These are phyloP conservation scores for Cranoglanis bouderius DNA, from an alignment of 2,113 vertebrate species.

Conservation along the genomic window DNA sequence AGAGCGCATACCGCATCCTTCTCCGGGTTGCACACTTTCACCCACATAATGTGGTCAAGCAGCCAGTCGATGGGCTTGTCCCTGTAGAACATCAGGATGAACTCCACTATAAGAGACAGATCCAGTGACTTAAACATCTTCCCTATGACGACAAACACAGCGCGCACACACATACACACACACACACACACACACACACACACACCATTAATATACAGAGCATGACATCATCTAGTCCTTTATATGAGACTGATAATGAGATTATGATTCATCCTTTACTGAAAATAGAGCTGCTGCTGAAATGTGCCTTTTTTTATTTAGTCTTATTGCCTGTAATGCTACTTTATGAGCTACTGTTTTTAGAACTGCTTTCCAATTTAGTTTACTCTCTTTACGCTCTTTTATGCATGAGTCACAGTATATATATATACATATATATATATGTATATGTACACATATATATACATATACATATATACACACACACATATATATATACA, in stretches of 20 bases:
- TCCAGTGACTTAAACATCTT: conserved; percentile 99
- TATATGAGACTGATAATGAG: neutral
- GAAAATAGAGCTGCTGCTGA: conserved; percentile 21
- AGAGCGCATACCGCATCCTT: conserved; percentile 87
- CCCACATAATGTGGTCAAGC: conserved; percentile 98
- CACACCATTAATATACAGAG: neutral
- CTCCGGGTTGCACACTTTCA: conserved; percentile 98
- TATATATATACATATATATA: too few species aligned
- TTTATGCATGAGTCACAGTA: neutral
- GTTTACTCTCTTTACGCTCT: neutral
- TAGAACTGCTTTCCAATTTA: neutral
- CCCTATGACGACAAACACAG: conserved; percentile 67
- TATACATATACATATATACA: too few species aligned
- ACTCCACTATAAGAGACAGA: conserved; percentile 95
- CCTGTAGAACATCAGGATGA: conserved; percentile 99
- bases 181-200: conserved; percentile 22
- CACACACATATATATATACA: too few species aligned
- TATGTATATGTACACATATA: too few species aligned
- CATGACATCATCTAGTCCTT: conserved; percentile 2
- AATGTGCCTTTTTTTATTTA: neutral
- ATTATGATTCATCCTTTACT: conserved; percentile 12
- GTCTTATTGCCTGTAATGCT: too few species aligned
- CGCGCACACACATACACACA: conserved; percentile 15
- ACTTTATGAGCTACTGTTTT: neutral
- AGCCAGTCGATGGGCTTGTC: conserved; percentile 99